Conservation (phyloP, 2,888 invertebrate species). For the Odontothrips loti region DNA sequence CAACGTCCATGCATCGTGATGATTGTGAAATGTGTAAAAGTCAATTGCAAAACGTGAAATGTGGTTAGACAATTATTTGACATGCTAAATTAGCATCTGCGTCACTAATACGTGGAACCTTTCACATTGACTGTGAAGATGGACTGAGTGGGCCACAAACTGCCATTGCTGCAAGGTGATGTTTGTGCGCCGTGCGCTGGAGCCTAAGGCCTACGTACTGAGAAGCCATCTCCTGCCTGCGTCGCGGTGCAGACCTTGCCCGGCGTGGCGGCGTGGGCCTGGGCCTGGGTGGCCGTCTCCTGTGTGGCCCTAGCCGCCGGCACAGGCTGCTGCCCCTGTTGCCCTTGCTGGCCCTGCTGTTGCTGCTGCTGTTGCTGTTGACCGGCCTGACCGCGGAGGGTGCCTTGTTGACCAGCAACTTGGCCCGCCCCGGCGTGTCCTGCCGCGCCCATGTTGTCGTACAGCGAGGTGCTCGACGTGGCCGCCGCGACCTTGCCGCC, state of each 20-base stretch:
- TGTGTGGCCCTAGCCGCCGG: slow-evolving; percentile 38
- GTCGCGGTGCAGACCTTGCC: slow-evolving; percentile 22
- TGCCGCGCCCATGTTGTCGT: slow-evolving; percentile 67
- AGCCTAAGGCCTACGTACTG: slow-evolving; percentile 17
- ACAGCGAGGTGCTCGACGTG: slow-evolving; percentile 82
- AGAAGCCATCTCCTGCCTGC: slow-evolving; percentile 19
- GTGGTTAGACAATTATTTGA: no score
- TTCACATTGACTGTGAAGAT: no score
- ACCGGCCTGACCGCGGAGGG: background rate
- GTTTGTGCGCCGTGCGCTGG: background rate
- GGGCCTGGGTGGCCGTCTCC: slow-evolving; percentile 35
- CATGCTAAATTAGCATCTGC: no score
- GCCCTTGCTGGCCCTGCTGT: background rate
- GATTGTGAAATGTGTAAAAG: no score
- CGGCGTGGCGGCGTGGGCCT: slow-evolving; percentile 59
- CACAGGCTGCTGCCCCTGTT: slow-evolving; percentile 43
- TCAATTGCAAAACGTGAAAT: no score
- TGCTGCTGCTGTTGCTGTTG: slow-evolving; percentile 43
- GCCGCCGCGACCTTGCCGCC: slow-evolving; percentile 68
- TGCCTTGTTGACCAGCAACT: slow-evolving; percentile 3
- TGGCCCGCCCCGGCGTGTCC: background rate
- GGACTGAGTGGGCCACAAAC: background rate
- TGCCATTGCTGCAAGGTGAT: background rate
- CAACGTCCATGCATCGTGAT: no score
- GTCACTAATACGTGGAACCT: no score